Percentiles rank a stretch among this genome's conserved stretches.
phyloP scores from a whole-genome alignment of 1,140 invertebrate species.

The Aphelenchoides besseyi region DNA sequence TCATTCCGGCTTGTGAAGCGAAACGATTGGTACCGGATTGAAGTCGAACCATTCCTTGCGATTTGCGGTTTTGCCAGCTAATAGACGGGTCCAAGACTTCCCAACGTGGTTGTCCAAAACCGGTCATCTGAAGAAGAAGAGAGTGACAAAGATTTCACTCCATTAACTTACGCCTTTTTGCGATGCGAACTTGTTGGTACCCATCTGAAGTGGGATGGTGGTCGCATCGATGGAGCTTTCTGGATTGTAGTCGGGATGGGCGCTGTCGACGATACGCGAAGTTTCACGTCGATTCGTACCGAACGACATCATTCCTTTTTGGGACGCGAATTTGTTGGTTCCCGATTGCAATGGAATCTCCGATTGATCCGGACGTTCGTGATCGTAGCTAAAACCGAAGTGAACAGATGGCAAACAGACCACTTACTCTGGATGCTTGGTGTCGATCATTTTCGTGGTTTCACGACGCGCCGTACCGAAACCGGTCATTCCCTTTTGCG shows the following conservation, averaged over 20 bases:
- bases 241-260: slow-evolving; percentile 52
- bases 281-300: slow-evolving; percentile 53
- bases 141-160: neutral
- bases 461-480: slow-evolving; percentile 56
- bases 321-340: slow-evolving; percentile 56
- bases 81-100: slow-evolving; percentile 61
- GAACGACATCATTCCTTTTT: slow-evolving; percentile 62
- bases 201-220: slow-evolving; percentile 62
- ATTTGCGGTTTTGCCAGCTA: slow-evolving; percentile 62
- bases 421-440: slow-evolving; percentile 30
- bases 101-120: slow-evolving; percentile 62
- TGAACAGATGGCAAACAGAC: too few relatives aligned
- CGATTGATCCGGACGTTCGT: slow-evolving; percentile 54
- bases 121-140: slow-evolving; percentile 54
- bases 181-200: slow-evolving; percentile 62
- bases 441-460: slow-evolving; percentile 51
- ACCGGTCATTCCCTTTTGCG: slow-evolving; percentile 48
- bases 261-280: slow-evolving; percentile 49
- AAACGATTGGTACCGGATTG: slow-evolving; percentile 61
- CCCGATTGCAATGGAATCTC: slow-evolving; percentile 52
- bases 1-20: slow-evolving; percentile 59
- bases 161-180: slow-evolving; percentile 47
- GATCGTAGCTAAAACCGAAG: too few relatives aligned
- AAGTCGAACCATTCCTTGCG: slow-evolving; percentile 62
- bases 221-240: slow-evolving; percentile 47